Conservation (phyloP, 2,888 invertebrate species). For the Seira sanloemensis region DNA sequence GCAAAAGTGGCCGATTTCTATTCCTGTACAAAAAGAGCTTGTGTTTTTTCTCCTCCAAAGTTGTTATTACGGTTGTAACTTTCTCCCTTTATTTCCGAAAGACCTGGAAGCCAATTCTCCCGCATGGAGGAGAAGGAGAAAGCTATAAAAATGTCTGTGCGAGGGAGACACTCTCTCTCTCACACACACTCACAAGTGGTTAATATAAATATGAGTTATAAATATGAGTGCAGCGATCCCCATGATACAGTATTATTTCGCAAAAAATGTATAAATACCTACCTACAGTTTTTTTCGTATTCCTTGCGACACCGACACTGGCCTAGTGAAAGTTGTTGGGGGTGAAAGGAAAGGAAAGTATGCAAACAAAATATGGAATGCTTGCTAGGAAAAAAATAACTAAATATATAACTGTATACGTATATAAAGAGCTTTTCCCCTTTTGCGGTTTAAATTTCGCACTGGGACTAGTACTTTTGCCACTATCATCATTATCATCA, state of each 20-base stretch:
- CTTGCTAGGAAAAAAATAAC: neutral
- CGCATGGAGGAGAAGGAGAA: too few species aligned
- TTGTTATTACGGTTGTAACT: too few species aligned
- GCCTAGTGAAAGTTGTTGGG: too few species aligned
- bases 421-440: constrained; percentile 20
- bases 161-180: too few species aligned
- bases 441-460: constrained; percentile 45
- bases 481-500: neutral
- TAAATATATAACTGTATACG: neutral
- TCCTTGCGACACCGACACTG: neutral
- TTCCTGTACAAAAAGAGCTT: too few species aligned
- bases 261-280: neutral
- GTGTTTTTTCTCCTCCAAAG: too few species aligned
- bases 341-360: neutral
- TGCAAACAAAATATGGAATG: neutral
- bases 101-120: too few species aligned
- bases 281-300: neutral
- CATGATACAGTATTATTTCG: neutral
- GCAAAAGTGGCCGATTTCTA: too few species aligned
- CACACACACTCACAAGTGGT: neutral
- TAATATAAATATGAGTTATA: constrained; percentile 1
- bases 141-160: too few species aligned
- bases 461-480: constrained; percentile 28
- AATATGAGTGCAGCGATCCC: neutral
- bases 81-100: too few species aligned